These are phyloP conservation scores for Fregetta grallaria DNA, from an alignment of 2,113 vertebrate species.

Conservation along the genomic window DNA sequence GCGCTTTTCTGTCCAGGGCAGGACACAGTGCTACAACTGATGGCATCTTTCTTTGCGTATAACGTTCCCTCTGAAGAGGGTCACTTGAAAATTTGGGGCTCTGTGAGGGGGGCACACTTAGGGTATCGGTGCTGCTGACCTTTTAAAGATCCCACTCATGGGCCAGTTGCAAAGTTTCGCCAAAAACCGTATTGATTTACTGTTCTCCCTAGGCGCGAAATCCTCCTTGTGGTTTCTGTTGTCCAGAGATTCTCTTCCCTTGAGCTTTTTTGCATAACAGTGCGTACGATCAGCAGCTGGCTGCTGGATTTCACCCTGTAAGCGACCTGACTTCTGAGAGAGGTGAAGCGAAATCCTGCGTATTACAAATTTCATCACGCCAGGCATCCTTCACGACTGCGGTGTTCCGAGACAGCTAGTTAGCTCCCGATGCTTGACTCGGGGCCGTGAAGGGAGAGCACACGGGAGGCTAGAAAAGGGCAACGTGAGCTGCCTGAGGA, in stretches of 20 bases:
- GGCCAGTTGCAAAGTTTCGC: background rate
- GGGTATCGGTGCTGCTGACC: background rate
- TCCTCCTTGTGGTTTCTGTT: background rate
- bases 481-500: background rate
- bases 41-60: background rate
- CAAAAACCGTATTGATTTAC: background rate
- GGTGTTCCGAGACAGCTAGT: background rate
- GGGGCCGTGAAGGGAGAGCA: background rate
- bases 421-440: background rate
- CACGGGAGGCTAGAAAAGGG: background rate
- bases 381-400: fast-evolving
- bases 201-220: background rate
- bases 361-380: too few relatives aligned
- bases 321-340: background rate
- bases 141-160: fast-evolving
- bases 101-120: background rate
- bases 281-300: fast-evolving
- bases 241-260: background rate
- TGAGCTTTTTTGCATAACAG: background rate
- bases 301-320: background rate
- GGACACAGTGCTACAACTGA: fast-evolving
- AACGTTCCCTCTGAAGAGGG: background rate
- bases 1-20: background rate
- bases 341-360: fast-evolving
- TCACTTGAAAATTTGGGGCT: background rate